Evolutionary conservation across 1,140 invertebrate species (phyloP), one percentile per base, ranked within the genome.

Genomic region (Drosophila trapezifrons): DNA sequence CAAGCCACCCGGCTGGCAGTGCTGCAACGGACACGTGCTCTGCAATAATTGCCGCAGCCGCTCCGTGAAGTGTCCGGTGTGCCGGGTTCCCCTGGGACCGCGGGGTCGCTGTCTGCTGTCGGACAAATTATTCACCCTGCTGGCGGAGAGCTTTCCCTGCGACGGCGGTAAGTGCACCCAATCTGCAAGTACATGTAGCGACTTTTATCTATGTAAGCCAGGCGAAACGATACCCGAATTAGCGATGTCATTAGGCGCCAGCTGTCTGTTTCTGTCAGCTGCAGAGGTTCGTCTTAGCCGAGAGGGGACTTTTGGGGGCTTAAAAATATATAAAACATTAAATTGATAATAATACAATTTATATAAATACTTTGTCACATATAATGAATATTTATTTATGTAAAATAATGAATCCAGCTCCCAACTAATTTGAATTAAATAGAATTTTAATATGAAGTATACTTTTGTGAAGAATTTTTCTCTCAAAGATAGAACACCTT

Each of bases 11-110:
- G 91, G 92, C 54, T 92, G 91, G 80, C 93, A 93, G 65, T 93
- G 93, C 79, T 92, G 90, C 80, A 93, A 93, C 58, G 93, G 92
- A 70, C 92, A 93, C 76, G 84, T 93, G 25, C 82, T 93, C 13
- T 93, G 92, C 54, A 91, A 91, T 71, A 90, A 90, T 76, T 93
- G 92, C 76, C 91, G 92, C 49, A 82, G 86, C 54, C 91, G 92
- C 32, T 90, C 92, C 10, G 90, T 89, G n/a, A 91, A 91, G 64
- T 93, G 92, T 77, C 92, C 92, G 12, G 90, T 93, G 35, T 93
- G 92, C 67, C 79, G 92, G 13, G 92, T 92, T 52, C 78, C 92
- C 7, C 56, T 92, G 64, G 91, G 92, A 29, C 90, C 92, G 18
- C 75, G 91, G 22, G 92, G 92, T 42, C 82, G 92, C 42, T 93